Base-by-base conservation (phyloP, 2,113 vertebrate species). In the Bettongia penicillata region DNA sequence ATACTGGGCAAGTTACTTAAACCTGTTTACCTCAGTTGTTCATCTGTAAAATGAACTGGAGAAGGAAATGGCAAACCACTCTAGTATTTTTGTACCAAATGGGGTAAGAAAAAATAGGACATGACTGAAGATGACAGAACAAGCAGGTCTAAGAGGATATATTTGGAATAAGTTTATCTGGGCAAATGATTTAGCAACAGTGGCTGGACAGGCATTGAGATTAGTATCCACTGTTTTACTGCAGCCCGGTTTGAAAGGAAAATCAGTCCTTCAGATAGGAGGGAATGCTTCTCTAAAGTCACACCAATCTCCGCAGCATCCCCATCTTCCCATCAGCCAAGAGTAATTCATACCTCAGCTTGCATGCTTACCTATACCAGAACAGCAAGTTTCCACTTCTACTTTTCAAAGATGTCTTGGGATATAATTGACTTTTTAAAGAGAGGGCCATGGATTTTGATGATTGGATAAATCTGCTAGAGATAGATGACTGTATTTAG, bases 381-480 rank as follows among this genome's bases (percentile, higher is more conserved):
- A 43, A n/a, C 16, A 84, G 68, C 5, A n/a, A 84, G 19, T 6
- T 19, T 43, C 14, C 16, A 19, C 37, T 43, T n/a, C 37, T 43
- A 96, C 92, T 95, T 95, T 96, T 96, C 47, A 93, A 90, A 94
- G 93, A 92, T 94, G 89, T 96, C 84, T 91, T 96, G 91, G 95
- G 91, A 95, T 61, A 24, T 84, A 89, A 51, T 93, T 94, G 94
- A 96, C 91, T 26, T 57, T 91, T 91, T 91, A 26, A 1, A 55
- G 51, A 28, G 89, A n/a, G 51, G 28, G 50, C 90, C 90, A 50
- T 94, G 94, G 53, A 47, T 23, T 43, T 89, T 93, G 94, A 89
- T 23, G 25, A 28, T 53, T n/a, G n/a, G 94, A 91, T 89, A 68
- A 91, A 90, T 10, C 26, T n/a, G 61, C 26, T 53, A 52, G 48